Base-by-base conservation (phyloP, 1,140 invertebrate species). In the Drosophila pachea region DNA sequence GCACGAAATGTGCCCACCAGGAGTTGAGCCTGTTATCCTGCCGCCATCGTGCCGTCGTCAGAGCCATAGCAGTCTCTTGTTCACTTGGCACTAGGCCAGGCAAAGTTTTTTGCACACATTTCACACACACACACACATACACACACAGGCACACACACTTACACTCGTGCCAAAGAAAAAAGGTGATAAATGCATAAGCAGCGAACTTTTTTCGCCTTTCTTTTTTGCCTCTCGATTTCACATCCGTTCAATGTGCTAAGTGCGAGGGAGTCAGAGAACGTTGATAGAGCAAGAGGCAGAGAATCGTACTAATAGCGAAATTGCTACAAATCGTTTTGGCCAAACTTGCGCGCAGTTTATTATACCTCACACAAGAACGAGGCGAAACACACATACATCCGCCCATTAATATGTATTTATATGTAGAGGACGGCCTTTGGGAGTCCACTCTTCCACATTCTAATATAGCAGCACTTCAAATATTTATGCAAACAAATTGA, bases 271-370 rank as follows among this genome's bases (percentile, higher is more conserved):
- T 5, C 43, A 43, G 35, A 4, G 33, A 5, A 47, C 12, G 35
- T 8, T 38, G 64, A 8, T 16, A 36, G 35, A 38, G 55, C 33
- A 43, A 38, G 16, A 58, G 33, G 56, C n/a, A 32, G 53, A 14
- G 42, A 38, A 29, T 56, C 65, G 59, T 67, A 77, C 81, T 86
- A 86, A 86, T 86, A 86, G 82, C 74, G 74, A 86, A 86, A 86
- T 86, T 86, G 82, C 82, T 86, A 86, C 81, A 86, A 86, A 86
- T 86, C 81, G 81, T 75, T 86, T 86, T 86, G 81, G 82, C 79
- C 79, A 83, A 83, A 86, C 81, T 86, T 86, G 68, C 59, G 65
- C 68, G 73, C 1, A 82, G 78, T 82, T 82, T 78, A 74, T 83
- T 78, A 78, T 83, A 67, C 67, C 67, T 38, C 63, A 45, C 42